Percentiles rank a stretch among this genome's conserved stretches.
phyloP scores from a whole-genome alignment of 2,797 vertebrate species.

The Prionace glauca region DNA sequence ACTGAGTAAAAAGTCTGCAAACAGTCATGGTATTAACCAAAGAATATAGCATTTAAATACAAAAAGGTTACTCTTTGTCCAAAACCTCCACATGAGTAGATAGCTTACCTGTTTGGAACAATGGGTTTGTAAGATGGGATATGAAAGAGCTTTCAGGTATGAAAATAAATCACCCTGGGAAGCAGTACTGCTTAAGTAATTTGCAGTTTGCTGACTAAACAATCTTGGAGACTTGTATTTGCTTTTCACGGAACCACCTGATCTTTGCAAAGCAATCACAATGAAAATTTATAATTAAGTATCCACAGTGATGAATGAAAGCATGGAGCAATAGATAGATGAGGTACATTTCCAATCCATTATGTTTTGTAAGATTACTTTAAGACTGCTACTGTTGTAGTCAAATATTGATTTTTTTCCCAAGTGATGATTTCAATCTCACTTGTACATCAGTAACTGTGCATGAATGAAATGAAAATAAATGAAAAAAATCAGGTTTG shows the following conservation, averaged over 20 bases:
- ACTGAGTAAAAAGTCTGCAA: not conserved
- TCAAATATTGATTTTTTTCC: constrained; percentile 57
- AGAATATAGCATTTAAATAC: not conserved
- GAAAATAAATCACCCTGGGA: constrained; percentile 6
- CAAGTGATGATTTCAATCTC: constrained; percentile 54
- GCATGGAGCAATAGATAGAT: not conserved
- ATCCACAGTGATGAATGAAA: constrained; percentile 28
- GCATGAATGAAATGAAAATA: constrained; percentile 55
- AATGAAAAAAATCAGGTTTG: constrained; percentile 42
- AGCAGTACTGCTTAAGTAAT: not conserved
- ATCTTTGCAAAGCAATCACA: constrained; percentile 11
- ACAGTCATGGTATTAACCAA: not conserved
- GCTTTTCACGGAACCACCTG: constrained; percentile 3
- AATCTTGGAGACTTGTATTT: not conserved
- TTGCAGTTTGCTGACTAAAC: constrained; percentile 1
- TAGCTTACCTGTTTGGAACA: not conserved
- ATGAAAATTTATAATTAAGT: constrained; percentile 29
- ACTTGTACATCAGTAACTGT: constrained; percentile 44
- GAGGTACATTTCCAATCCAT: constrained; percentile 22
- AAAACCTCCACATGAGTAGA: not conserved
- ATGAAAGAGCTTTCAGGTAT: constrained; percentile 17
- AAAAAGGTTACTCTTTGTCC: not conserved
- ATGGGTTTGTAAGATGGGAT: not conserved
- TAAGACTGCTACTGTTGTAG: constrained; percentile 51
- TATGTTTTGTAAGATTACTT: constrained; percentile 40